A percentile compares a stretch with the other conserved stretches of the same genome.
Conservation (phyloP, 30 jellyfish, hydroid and myxozoan genomes). For the Cassiopea xamachana region DNA sequence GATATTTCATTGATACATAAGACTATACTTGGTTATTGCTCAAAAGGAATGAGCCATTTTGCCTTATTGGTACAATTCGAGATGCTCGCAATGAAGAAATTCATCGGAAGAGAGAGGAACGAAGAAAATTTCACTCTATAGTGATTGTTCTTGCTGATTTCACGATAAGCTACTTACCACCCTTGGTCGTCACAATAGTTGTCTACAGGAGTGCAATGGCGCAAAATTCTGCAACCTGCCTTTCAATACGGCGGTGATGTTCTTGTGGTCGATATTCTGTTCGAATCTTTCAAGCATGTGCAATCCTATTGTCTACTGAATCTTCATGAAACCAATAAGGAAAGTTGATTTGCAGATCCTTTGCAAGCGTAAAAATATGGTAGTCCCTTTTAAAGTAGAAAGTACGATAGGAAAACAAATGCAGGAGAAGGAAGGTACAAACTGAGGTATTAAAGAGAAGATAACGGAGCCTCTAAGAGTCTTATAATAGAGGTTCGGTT, state of each 20-base stretch:
- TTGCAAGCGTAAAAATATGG: not conserved
- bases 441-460: too few relatives aligned
- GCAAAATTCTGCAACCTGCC: not conserved
- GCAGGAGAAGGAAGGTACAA: too few relatives aligned
- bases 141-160: not conserved
- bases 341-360: not conserved
- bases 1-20: slow-evolving; percentile 11
- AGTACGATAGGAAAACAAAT: too few relatives aligned
- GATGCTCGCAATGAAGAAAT: not conserved
- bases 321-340: not conserved
- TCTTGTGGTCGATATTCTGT: slow-evolving; percentile 6
- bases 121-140: slow-evolving; percentile 5
- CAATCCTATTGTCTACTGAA: slow-evolving; percentile 33
- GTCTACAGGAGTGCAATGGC: not conserved
- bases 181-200: not conserved
- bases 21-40: slow-evolving; percentile 3
- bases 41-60: not conserved
- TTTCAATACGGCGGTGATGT: not conserved
- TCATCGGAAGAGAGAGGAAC: not conserved
- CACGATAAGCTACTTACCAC: not conserved
- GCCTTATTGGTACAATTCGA: not conserved
- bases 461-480: too few relatives aligned
- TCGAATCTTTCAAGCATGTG: slow-evolving; percentile 1
- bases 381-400: not conserved
- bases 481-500: too few relatives aligned